phyloP scores from a whole-genome alignment of 2,888 invertebrate species.

The Augochlorella aurata region DNA sequence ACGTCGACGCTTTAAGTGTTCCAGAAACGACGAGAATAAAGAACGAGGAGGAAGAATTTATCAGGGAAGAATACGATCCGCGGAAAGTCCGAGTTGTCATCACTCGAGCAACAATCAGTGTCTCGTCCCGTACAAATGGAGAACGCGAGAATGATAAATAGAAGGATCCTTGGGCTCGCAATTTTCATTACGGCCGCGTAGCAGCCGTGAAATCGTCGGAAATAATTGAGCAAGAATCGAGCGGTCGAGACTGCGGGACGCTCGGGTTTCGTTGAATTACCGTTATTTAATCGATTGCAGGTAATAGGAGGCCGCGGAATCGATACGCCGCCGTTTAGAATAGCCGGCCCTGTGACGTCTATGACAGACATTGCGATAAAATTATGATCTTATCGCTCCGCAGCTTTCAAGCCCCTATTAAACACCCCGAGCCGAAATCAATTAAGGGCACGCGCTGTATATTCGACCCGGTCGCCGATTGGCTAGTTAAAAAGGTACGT shows the following conservation, averaged over 20 bases:
- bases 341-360: constrained; percentile 41
- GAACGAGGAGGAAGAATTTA: too few species aligned
- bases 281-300: constrained; percentile 62
- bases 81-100: background rate
- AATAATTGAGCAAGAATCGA: constrained; percentile 59
- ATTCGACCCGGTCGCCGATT: constrained; percentile 4
- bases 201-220: constrained; percentile 32
- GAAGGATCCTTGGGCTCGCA: constrained; percentile 40
- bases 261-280: constrained; percentile 49
- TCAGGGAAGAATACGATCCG: background rate
- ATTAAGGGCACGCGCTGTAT: constrained; percentile 33
- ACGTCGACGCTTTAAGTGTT: too few species aligned
- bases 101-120: constrained; percentile 16
- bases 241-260: constrained; percentile 36
- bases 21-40: too few species aligned
- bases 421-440: constrained; percentile 41
- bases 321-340: constrained; percentile 57
- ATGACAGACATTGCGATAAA: constrained; percentile 52
- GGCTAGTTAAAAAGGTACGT: constrained; percentile 10
- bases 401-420: constrained; percentile 45
- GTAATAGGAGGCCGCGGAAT: constrained; percentile 54
- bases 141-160: too few species aligned
- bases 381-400: constrained; percentile 57
- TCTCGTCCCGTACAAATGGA: too few species aligned
- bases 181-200: constrained; percentile 44